Evolutionary conservation across 2,113 vertebrate species (phyloP).

Genomic region (Tamias sibiricus): DNA sequence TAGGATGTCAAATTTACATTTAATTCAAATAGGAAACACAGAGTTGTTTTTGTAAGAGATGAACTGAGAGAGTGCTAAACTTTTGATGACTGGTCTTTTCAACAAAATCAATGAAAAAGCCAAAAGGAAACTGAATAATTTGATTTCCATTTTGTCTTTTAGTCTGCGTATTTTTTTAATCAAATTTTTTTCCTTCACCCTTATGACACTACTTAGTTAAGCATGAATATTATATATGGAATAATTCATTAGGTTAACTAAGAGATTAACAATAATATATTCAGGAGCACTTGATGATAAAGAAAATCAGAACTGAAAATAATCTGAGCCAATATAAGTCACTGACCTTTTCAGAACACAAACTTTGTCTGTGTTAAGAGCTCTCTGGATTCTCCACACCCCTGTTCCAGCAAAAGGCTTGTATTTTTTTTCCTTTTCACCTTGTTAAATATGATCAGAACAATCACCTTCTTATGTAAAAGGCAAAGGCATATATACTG

Average conservation of each 20-base stretch:
- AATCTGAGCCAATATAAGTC: constrained; percentile 21
- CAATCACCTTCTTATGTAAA: background rate
- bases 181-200: background rate
- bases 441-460: constrained; percentile 15
- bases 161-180: constrained; percentile 1
- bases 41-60: background rate
- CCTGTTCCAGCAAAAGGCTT: background rate
- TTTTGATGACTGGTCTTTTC: constrained; percentile 19
- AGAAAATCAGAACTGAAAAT: constrained; percentile 25
- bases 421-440: background rate
- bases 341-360: constrained; percentile 14
- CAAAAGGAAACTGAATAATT: constrained; percentile 59
- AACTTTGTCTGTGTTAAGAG: constrained; percentile 1
- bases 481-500: background rate
- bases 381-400: background rate
- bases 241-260: constrained; percentile 58
- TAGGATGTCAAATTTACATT: constrained; percentile 30
- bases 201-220: constrained; percentile 9
- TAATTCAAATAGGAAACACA: constrained; percentile 40
- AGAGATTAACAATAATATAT: constrained; percentile 46
- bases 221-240: constrained; percentile 40
- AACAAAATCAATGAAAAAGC: constrained; percentile 30
- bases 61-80: background rate
- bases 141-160: constrained; percentile 21
- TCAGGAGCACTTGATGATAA: constrained; percentile 17